Evolutionary conservation across 2,888 invertebrate species (phyloP), one percentile per base, ranked within the genome.

Genomic region (Nesidiocoris tenuis): DNA sequence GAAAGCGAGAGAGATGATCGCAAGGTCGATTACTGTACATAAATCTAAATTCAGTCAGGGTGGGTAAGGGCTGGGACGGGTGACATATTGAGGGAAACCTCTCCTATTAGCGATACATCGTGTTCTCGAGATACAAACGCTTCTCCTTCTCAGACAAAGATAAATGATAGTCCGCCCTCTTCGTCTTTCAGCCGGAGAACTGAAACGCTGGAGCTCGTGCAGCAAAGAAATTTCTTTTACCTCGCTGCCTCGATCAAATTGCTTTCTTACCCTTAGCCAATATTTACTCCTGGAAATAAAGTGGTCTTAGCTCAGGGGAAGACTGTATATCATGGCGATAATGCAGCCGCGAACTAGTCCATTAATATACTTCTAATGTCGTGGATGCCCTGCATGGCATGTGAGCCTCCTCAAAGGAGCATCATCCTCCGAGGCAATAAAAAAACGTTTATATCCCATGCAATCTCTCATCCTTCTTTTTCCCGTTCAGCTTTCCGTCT

Each of bases 331-430:
- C 56, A 56, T 17, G 22, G 22, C 55, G 56, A 56, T 67, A 22
- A 67, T 54, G 67, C 67, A n/a, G 22, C 56, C 18, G 67, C 67
- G 22, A 55, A 12, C 56, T 19, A n/a, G n/a, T 21, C 67, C 67
- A 67, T 67, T 67, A 67, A 67, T 67, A 67, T 67, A 67, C 67
- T 56, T 67, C 67, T 67, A 67, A 67, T 67, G 56, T 56, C 55
- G 55, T 56, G 67, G 39, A n/a, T 65, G 54, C 54, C 65, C 54
- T 39, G 67, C 56, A 67, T 23, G 67, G 39, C 67, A 67, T 67
- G 55, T 67, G 55, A 18, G 55, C 22, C 56, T 19, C 17, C 67
- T 55, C 55, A 67, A 67, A 56, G 67, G 56, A 56, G 56, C 56
- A 22, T 67, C 22, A 3, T 55, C n/a, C n/a, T n/a, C 67, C 18